Evolutionary conservation across 2,888 invertebrate genomes (phyloP).

Genomic region (Pammene aurita): DNA sequence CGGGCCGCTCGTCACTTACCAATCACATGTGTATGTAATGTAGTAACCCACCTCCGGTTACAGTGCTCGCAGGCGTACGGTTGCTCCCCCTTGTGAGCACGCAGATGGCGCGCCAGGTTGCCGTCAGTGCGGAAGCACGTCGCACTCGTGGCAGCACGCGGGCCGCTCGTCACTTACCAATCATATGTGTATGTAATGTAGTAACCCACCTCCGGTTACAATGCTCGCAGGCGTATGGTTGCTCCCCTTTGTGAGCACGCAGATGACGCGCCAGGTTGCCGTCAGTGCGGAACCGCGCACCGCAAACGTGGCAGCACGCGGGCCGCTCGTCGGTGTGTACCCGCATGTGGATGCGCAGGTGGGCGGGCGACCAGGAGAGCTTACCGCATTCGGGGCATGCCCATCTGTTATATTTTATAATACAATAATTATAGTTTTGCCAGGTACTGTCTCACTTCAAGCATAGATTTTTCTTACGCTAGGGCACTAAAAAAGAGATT

Average conservation of each 20-base stretch:
- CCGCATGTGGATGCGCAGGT: conserved; percentile 23
- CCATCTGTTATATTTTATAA: conserved; percentile 27
- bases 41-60: too few species aligned
- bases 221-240: neutral
- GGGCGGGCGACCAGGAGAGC: conserved; percentile 32
- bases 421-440: neutral
- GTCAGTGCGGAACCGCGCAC: conserved; percentile 9
- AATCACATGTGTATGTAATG: too few species aligned
- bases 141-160: conserved; percentile 34
- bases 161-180: conserved; percentile 35
- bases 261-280: conserved; percentile 27
- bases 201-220: too few species aligned
- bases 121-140: conserved; percentile 15
- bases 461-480: too few species aligned
- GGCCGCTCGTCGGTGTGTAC: conserved; percentile 33
- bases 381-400: conserved; percentile 24
- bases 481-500: too few species aligned
- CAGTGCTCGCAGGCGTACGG: neutral
- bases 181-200: too few species aligned
- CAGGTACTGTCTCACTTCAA: too few species aligned
- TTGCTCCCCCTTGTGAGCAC: conserved; percentile 5
- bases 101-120: conserved; percentile 24
- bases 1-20: too few species aligned
- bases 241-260: conserved; percentile 6
- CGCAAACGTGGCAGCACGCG: conserved; percentile 34